Percentiles rank a stretch among this genome's conserved stretches.
Evolutionary conservation across 2,113 vertebrate genomes (phyloP).

Genomic region (Benthochromis sp.): DNA sequence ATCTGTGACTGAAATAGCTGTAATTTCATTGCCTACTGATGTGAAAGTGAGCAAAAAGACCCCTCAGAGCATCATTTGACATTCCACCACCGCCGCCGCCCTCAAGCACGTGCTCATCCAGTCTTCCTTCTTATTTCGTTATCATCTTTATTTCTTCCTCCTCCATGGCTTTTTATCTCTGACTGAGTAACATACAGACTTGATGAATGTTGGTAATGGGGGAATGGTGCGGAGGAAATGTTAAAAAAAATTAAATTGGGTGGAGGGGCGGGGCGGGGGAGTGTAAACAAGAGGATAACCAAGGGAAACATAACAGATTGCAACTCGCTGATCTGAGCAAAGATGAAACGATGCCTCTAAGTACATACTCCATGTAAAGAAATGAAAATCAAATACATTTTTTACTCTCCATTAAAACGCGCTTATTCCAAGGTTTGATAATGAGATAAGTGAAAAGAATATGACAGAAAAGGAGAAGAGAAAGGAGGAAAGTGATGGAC

Average conservation of each 20-base stretch:
- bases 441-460: slow-evolving; percentile 7
- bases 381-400: background rate
- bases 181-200: background rate
- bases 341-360: slow-evolving; percentile 13
- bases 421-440: background rate
- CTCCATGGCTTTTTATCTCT: slow-evolving; percentile 19
- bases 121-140: background rate
- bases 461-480: slow-evolving; percentile 2
- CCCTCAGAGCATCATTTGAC: slow-evolving; percentile 42
- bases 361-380: background rate
- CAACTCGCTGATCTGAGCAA: background rate
- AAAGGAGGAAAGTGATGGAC: slow-evolving; percentile 4
- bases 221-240: background rate
- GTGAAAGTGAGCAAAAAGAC: slow-evolving; percentile 11
- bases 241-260: slow-evolving; percentile 6
- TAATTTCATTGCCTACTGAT: slow-evolving; percentile 32
- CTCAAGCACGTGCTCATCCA: slow-evolving; percentile 12
- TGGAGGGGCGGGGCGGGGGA: background rate
- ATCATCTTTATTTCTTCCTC: slow-evolving; percentile 10
- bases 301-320: background rate
- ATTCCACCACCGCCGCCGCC: slow-evolving; percentile 19
- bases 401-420: background rate
- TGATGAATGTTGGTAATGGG: background rate
- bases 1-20: slow-evolving; percentile 12
- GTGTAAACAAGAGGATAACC: slow-evolving; percentile 29